Evolutionary conservation across 2,797 vertebrate species (phyloP).

Genomic region (Lepidocolaptes lacrymiger): DNA sequence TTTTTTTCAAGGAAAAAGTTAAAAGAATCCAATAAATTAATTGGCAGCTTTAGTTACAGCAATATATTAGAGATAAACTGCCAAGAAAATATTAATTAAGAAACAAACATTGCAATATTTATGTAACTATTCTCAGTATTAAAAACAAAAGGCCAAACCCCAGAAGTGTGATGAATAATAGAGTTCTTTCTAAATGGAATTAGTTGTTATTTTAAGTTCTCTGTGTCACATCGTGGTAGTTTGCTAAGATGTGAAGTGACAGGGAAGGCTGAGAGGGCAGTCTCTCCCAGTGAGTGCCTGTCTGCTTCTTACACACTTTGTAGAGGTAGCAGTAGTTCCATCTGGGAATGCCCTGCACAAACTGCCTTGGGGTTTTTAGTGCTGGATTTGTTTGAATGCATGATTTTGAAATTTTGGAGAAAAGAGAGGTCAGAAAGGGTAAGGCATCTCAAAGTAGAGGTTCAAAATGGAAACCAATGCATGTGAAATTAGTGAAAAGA

Average conservation of each 20-base stretch:
- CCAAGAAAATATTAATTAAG: background rate
- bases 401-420: background rate
- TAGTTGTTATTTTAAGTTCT: slow-evolving; percentile 8
- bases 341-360: background rate
- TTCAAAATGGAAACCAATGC: background rate
- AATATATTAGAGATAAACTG: background rate
- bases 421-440: background rate
- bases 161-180: background rate
- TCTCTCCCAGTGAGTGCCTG: background rate
- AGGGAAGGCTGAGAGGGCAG: background rate
- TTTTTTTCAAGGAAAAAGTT: background rate
- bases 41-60: background rate
- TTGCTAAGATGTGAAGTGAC: background rate
- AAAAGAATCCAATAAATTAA: background rate
- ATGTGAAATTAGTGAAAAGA: background rate
- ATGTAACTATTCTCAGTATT: background rate
- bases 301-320: background rate
- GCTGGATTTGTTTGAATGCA: background rate
- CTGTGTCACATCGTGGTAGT: background rate
- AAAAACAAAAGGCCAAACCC: background rate
- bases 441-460: background rate
- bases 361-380: background rate
- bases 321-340: background rate
- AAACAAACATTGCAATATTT: background rate
- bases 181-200: background rate